Percentiles rank a stretch among this genome's conserved stretches.
Evolutionary conservation across 2,888 invertebrate genomes (phyloP).

Genomic region (Brachylomia viminalis): DNA sequence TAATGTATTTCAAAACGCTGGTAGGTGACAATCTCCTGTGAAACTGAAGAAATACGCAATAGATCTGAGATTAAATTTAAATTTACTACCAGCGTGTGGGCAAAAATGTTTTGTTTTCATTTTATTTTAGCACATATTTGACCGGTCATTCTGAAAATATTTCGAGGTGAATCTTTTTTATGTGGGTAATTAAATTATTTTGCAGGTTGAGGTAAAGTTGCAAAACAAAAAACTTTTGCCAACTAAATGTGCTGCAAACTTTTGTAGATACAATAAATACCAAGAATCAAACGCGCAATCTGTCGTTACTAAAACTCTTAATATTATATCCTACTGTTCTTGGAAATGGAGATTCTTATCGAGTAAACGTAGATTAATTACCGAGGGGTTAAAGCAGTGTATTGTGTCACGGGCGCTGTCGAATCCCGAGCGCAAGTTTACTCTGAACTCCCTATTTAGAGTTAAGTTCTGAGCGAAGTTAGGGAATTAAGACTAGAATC

Average conservation of each 20-base stretch:
- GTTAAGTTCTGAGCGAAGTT: not conserved
- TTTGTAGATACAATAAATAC: not conserved
- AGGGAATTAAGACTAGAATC: not conserved
- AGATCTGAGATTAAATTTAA: slow-evolving; percentile 52
- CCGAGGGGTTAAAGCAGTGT: not conserved
- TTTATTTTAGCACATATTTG: slow-evolving; percentile 60
- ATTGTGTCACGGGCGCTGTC: too few relatives aligned
- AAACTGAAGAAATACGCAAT: slow-evolving; percentile 33
- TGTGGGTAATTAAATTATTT: slow-evolving; percentile 35
- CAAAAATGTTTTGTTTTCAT: slow-evolving; percentile 64
- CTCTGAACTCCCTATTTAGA: not conserved
- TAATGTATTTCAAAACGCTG: slow-evolving; percentile 38
- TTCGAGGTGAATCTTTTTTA: slow-evolving; percentile 50
- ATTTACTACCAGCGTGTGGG: slow-evolving; percentile 51
- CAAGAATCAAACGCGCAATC: not conserved
- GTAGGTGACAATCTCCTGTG: slow-evolving; percentile 43
- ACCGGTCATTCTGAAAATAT: slow-evolving; percentile 65
- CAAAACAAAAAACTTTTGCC: not conserved
- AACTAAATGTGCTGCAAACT: too few relatives aligned
- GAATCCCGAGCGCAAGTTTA: not conserved
- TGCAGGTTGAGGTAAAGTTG: slow-evolving; percentile 17
- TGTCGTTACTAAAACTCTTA: not conserved
- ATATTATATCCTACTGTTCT: not conserved
- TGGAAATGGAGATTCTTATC: not conserved
- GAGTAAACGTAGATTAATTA: not conserved